Evolutionary conservation across 2,888 invertebrate genomes (phyloP), one percentile per base, ranked within the genome.

Genomic region (Noctua pronuba): DNA sequence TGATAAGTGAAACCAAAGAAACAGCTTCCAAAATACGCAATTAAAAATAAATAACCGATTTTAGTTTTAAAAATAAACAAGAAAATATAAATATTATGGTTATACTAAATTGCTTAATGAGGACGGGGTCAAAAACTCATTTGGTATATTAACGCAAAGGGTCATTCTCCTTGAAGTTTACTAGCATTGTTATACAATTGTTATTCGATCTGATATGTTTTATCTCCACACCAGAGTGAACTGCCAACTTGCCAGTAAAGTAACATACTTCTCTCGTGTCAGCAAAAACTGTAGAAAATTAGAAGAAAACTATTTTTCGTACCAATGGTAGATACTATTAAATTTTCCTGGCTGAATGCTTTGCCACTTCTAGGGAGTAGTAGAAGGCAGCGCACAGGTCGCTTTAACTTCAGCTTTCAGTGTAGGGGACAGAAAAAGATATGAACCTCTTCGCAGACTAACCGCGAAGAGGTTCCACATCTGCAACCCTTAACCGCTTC

Each of bases 141-240:
- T 64, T 38, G 8, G 6, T 35, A 10, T 58, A 24, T 38, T 24
- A 38, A 46, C 46, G 16, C 28, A n/a, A 44, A 38, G 4, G n/a
- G 68, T 49, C 2, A 7, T 66, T 28, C 18, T 35, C 77, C 46
- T 79, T 79, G 46, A 78, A 67, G 10, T 58, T 66, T 11, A 46
- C n/a, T 67, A 31, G 38, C 58, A 31, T 67, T 31, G 5, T 21
- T n/a, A 16, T 38, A n/a, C n/a, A n/a, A n/a, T 28, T 41, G n/a
- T n/a, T 18, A 13, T 8, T 65, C 18, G 7, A 28, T 18, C 28
- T 24, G 24, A 71, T 41, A 18, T 18, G 24, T n/a, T 72, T 18
- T 64, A 31, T 72, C 44, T 65, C 13, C 11, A 46, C 31, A 31
- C 58, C 11, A 31, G 28, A 21, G 28, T 70, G 70, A 28, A 58